Conservation (phyloP, 1,140 invertebrate species). For the Drosophila athabasca region DNA sequence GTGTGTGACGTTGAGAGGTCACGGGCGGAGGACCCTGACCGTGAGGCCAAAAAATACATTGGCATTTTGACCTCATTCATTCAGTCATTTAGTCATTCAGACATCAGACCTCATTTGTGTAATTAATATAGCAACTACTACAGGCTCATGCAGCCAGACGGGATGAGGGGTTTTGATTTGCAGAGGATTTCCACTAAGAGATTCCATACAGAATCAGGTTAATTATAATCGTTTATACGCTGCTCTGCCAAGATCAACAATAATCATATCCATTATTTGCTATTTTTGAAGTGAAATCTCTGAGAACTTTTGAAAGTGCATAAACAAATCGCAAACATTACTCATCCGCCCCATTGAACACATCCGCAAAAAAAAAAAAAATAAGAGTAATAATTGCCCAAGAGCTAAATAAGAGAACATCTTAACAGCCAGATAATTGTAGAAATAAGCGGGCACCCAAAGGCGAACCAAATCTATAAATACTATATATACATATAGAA, state of each 20-base stretch:
- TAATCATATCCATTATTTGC: slow-evolving; percentile 35
- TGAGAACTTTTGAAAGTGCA: slow-evolving; percentile 21
- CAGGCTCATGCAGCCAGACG: no score
- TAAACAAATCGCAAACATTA: slow-evolving; percentile 53
- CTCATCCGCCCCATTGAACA: slow-evolving; percentile 64
- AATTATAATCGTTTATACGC: slow-evolving; percentile 31
- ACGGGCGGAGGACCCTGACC: slow-evolving; percentile 32
- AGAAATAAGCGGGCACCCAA: slow-evolving; percentile 21
- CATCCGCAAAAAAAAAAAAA: slow-evolving; percentile 35
- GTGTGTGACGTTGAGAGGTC: slow-evolving; percentile 4
- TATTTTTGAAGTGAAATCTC: slow-evolving; percentile 48
- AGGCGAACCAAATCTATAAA: slow-evolving; percentile 45
- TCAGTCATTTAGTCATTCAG: slow-evolving; percentile 16
- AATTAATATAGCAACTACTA: no score
- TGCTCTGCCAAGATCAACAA: slow-evolving; percentile 54
- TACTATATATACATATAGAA: slow-evolving; percentile 41
- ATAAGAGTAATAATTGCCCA: slow-evolving; percentile 37
- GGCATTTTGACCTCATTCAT: slow-evolving; percentile 62
- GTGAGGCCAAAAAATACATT: slow-evolving; percentile 1
- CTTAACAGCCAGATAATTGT: slow-evolving; percentile 14
- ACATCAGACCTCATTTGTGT: slow-evolving; percentile 41
- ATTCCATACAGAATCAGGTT: slow-evolving; percentile 48
- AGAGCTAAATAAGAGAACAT: slow-evolving; percentile 21
- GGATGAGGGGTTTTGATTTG: not conserved
- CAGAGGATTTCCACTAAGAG: slow-evolving; percentile 22